phyloP scores from a whole-genome alignment of 2,888 invertebrate genomes.

The Hydropsyche betteni region DNA sequence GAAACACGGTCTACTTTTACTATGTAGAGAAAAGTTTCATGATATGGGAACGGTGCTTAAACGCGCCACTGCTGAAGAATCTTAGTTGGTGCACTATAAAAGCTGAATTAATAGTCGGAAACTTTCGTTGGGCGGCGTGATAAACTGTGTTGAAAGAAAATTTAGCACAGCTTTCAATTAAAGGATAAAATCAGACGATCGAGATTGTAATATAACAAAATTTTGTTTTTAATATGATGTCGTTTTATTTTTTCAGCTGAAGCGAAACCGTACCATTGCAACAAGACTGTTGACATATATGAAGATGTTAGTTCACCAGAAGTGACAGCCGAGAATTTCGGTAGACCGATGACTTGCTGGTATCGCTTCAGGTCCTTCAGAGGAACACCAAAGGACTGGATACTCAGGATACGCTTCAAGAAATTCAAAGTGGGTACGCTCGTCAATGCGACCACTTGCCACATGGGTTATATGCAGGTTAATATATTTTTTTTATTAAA shows the following conservation, averaged over 20 bases:
- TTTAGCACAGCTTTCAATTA: too few relatives aligned
- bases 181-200: background rate
- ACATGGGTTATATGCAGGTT: constrained; percentile 90
- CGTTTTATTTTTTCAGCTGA: constrained; percentile 58
- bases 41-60: too few relatives aligned
- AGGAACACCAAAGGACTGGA: constrained; percentile 90
- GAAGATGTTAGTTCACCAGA: constrained; percentile 91
- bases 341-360: constrained; percentile 87
- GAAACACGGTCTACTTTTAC: too few relatives aligned
- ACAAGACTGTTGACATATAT: constrained; percentile 93
- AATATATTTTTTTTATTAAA: constrained; percentile 5
- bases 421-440: constrained; percentile 91
- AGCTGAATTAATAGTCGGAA: too few relatives aligned
- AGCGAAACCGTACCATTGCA: constrained; percentile 85
- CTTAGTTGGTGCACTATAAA: too few relatives aligned
- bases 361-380: constrained; percentile 90
- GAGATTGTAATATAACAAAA: too few relatives aligned
- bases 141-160: too few relatives aligned
- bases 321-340: constrained; percentile 82
- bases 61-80: too few relatives aligned
- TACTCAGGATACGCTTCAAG: constrained; percentile 87
- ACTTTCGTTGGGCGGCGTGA: too few relatives aligned
- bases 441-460: constrained; percentile 87
- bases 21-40: too few relatives aligned
- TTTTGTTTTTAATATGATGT: background rate